Conservation (phyloP, 2,113 vertebrate genomes). For the Bubo scandiacus region DNA sequence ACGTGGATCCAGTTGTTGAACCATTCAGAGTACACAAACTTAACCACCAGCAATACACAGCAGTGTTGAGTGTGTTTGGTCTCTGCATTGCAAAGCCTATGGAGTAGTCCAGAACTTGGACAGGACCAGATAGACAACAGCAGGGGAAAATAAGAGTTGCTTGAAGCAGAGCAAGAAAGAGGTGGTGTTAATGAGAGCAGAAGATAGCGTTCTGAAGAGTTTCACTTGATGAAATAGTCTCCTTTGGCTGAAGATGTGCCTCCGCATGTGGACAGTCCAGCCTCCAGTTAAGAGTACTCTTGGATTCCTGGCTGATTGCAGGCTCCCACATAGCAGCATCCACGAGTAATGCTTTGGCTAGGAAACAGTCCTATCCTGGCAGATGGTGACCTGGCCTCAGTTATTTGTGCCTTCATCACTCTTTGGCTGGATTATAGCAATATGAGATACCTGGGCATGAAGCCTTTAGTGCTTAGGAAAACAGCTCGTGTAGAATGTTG, state of each 20-base stretch:
- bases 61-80: neutral
- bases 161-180: neutral
- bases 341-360: conserved; percentile 38
- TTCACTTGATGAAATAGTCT: neutral
- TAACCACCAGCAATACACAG: neutral
- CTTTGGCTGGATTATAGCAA: conserved; percentile 41
- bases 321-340: conserved; percentile 32
- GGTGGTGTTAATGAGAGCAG: neutral
- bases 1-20: neutral
- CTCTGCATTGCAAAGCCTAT: neutral
- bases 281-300: neutral
- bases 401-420: conserved; percentile 39
- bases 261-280: neutral
- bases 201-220: neutral
- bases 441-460: conserved; percentile 50
- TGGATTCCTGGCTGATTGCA: neutral
- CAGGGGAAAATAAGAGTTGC: neutral
- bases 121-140: neutral
- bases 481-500: neutral
- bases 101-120: neutral
- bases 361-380: neutral
- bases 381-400: neutral
- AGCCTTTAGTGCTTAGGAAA: conserved; percentile 28
- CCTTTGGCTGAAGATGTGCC: neutral
- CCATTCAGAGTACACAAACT: neutral